phyloP scores from a whole-genome alignment of 1,140 invertebrate species.

The Pantala flavescens region DNA sequence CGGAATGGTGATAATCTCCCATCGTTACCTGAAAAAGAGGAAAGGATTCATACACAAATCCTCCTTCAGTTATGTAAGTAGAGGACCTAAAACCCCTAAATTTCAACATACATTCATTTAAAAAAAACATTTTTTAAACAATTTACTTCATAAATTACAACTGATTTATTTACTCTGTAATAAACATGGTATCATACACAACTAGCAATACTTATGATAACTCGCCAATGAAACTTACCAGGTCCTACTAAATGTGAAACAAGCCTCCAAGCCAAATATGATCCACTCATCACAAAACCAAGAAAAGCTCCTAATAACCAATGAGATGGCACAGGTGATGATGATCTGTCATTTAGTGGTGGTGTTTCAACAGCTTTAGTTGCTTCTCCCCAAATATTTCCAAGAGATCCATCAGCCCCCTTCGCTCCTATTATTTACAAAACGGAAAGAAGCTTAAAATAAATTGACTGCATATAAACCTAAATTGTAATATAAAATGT shows the following conservation, averaged over 20 bases:
- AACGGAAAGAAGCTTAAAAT: too few species aligned
- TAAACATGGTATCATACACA: too few species aligned
- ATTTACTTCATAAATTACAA: too few species aligned
- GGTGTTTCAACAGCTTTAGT: not conserved
- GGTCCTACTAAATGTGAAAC: not conserved
- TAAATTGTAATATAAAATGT: too few species aligned
- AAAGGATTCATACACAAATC: not conserved
- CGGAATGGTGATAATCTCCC: not conserved
- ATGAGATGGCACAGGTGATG: not conserved
- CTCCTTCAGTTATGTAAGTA: too few species aligned
- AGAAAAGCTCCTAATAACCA: not conserved
- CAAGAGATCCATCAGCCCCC: not conserved
- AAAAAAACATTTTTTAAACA: too few species aligned
- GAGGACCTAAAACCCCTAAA: too few species aligned
- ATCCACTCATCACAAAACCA: not conserved
- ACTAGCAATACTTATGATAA: too few species aligned
- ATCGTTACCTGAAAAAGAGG: not conserved
- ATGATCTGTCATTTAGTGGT: not conserved
- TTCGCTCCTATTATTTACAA: not conserved
- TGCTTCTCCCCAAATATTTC: not conserved
- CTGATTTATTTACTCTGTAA: too few species aligned
- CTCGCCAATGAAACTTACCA: too few species aligned
- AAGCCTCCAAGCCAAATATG: not conserved
- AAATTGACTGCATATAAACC: too few species aligned
- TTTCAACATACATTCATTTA: too few species aligned